These are phyloP conservation scores for Phalacrocorax carbo DNA, from an alignment of 2,113 vertebrate genomes.

Conservation along the genomic window DNA sequence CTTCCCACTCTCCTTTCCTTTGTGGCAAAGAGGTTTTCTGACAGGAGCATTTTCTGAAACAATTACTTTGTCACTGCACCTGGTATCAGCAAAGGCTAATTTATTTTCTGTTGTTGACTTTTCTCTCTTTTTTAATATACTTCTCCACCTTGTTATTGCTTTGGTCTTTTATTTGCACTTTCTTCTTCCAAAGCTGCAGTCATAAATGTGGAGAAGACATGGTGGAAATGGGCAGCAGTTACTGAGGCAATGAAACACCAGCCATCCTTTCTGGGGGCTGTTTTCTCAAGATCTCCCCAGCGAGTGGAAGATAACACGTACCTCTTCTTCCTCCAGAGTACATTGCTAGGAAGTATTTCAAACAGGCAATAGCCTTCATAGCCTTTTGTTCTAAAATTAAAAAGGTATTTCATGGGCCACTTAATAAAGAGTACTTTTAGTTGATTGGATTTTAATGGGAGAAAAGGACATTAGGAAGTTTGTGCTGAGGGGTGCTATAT, in stretches of 20 bases:
- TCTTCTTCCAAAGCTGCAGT: not conserved
- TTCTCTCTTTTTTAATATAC: not conserved
- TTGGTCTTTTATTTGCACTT: not conserved
- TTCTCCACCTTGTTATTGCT: not conserved
- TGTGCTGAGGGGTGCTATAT: not conserved
- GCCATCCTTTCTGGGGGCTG: not conserved
- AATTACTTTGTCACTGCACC: not conserved
- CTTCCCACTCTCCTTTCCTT: not conserved
- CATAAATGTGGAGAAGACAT: not conserved
- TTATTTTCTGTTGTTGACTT: not conserved
- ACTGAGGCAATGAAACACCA: not conserved
- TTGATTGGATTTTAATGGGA: slow-evolving; percentile 20
- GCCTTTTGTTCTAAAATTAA: not conserved
- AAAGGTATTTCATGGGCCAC: not conserved
- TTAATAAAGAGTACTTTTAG: slow-evolving; percentile 14
- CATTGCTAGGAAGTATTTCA: not conserved
- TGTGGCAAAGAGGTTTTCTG: not conserved
- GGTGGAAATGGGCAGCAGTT: not conserved
- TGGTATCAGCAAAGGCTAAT: not conserved
- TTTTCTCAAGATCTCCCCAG: not conserved
- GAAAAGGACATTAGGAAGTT: not conserved
- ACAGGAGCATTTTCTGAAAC: not conserved
- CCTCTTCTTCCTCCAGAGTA: not conserved
- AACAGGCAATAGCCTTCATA: not conserved
- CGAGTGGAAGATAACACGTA: not conserved